These are phyloP conservation scores for Tetranychus truncatus DNA, from an alignment of 2,888 invertebrate genomes.

Conservation along the genomic window DNA sequence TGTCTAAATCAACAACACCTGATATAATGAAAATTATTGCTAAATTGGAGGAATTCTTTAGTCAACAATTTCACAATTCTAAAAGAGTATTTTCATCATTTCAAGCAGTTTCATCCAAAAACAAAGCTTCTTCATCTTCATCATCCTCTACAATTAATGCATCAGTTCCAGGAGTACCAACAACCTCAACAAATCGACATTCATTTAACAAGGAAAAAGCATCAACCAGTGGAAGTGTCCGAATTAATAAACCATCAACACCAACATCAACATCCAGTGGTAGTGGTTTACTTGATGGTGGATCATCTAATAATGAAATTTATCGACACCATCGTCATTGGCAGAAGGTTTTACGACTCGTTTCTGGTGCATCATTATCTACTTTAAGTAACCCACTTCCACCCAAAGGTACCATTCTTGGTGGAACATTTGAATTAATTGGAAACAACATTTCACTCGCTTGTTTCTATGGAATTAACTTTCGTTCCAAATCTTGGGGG, in stretches of 20 bases:
- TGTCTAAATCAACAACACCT: slow-evolving; percentile 86
- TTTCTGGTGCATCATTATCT: slow-evolving; percentile 57
- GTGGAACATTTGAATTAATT: slow-evolving; percentile 50
- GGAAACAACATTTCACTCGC: slow-evolving; percentile 73
- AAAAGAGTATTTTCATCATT: slow-evolving; percentile 64
- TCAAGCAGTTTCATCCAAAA: slow-evolving; percentile 34
- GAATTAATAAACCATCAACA: slow-evolving; percentile 5
- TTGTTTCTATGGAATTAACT: slow-evolving; percentile 92
- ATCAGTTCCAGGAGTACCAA: not conserved
- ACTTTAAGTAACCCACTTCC: slow-evolving; percentile 35
- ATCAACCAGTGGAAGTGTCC: not conserved
- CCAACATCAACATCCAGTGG: slow-evolving; percentile 11
- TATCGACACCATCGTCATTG: slow-evolving; percentile 71
- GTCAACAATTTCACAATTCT: slow-evolving; percentile 88
- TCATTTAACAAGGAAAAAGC: slow-evolving; percentile 13
- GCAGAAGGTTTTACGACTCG: slow-evolving; percentile 66
- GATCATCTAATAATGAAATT: not conserved
- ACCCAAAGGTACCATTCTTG: slow-evolving; percentile 57
- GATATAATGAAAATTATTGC: slow-evolving; percentile 91
- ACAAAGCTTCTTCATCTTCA: too few species aligned
- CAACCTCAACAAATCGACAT: slow-evolving; percentile 15
- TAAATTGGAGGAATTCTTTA: slow-evolving; percentile 90
- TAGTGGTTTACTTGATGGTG: not conserved
- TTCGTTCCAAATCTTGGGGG: slow-evolving; percentile 89
- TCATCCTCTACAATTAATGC: too few species aligned